phyloP scores from a whole-genome alignment of 2,113 vertebrate genomes.

The Alaudala cheleensis region DNA sequence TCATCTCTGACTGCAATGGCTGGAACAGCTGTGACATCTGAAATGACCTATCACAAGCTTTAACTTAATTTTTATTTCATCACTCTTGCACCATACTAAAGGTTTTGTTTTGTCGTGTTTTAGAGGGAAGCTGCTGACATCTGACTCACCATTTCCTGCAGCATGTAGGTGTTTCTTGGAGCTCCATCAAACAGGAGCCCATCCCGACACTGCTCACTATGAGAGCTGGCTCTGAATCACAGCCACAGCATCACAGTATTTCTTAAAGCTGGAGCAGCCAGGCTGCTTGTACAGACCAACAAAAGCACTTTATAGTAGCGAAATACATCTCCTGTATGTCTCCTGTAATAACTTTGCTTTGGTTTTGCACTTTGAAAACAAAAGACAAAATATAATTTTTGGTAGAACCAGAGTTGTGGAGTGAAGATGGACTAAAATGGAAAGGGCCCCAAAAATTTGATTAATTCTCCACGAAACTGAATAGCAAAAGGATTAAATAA shows the following conservation, averaged over 20 bases:
- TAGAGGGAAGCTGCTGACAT: neutral
- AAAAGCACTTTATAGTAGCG: neutral
- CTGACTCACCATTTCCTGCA: neutral
- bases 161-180: neutral
- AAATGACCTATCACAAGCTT: neutral
- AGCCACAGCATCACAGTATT: neutral
- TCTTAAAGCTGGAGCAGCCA: neutral
- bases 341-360: neutral
- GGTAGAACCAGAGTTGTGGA: neutral
- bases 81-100: neutral
- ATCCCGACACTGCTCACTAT: accelerated
- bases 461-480: neutral
- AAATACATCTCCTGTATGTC: neutral
- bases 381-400: neutral
- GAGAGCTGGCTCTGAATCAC: neutral
- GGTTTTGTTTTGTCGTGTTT: neutral
- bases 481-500: neutral
- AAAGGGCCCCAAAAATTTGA: neutral
- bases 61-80: neutral
- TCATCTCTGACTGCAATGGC: neutral
- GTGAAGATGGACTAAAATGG: neutral
- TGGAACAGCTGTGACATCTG: neutral
- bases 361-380: neutral
- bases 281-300: neutral
- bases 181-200: neutral